phyloP scores from a whole-genome alignment of 2,888 invertebrate species.

The Yponomeuta sedellus region DNA sequence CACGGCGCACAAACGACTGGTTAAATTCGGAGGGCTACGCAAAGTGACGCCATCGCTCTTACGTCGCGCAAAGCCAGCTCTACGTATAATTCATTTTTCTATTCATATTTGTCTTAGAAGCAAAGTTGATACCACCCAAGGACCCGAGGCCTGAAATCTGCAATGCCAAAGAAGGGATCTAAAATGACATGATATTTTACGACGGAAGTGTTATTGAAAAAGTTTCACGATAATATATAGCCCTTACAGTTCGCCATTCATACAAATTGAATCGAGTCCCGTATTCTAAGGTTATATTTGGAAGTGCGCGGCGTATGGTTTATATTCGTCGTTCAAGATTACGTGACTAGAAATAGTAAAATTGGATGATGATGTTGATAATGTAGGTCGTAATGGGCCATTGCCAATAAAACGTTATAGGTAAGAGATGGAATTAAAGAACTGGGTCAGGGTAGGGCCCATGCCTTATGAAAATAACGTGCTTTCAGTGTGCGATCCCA shows the following conservation, averaged over 20 bases:
- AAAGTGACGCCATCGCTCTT: conserved; percentile 73
- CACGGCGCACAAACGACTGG: conserved; percentile 67
- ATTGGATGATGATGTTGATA: conserved; percentile 76
- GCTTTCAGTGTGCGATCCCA: conserved; percentile 27
- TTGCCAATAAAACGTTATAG: conserved; percentile 76
- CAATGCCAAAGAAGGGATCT: conserved; percentile 35
- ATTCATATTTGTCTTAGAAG: conserved; percentile 73
- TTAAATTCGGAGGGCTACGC: conserved; percentile 73
- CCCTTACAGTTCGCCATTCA: conserved; percentile 41
- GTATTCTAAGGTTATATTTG: conserved; percentile 30
- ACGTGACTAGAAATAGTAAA: conserved; percentile 77
- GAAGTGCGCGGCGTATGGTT: conserved; percentile 52
- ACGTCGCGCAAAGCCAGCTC: conserved; percentile 61
- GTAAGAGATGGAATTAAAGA: conserved; percentile 75
- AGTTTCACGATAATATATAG: conserved; percentile 44
- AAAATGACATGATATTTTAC: conserved; percentile 47
- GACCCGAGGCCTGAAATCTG: conserved; percentile 32
- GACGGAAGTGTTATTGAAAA: conserved; percentile 46
- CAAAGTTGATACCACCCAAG: conserved; percentile 56
- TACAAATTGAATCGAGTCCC: conserved; percentile 46
- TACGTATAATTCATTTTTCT: conserved; percentile 72
- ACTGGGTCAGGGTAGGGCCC: conserved; percentile 69
- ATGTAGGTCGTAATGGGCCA: conserved; percentile 75
- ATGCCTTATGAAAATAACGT: conserved; percentile 64
- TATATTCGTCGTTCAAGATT: conserved; percentile 70